A percentile compares a stretch with the other conserved stretches of the same genome.
Evolutionary conservation across 2,888 invertebrate genomes (phyloP).

Genomic region (Acanthococcus lagerstroemiae): DNA sequence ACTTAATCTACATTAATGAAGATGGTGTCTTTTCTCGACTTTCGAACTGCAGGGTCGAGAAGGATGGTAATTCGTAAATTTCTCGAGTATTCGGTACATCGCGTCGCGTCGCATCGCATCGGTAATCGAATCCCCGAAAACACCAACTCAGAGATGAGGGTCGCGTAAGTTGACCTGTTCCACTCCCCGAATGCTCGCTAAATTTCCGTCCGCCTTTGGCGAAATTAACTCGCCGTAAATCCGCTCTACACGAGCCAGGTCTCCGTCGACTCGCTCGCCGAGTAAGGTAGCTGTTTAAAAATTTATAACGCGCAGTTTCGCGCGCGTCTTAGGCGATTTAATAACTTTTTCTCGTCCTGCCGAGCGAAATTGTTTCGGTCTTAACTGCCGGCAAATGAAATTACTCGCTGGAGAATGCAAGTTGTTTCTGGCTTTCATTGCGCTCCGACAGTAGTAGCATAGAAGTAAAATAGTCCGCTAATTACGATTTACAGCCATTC

Average conservation of each 20-base stretch:
- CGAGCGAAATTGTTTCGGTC: neutral
- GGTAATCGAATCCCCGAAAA: no score
- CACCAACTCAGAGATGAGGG: no score
- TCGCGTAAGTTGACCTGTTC: no score
- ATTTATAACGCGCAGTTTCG: neutral
- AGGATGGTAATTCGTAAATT: no score
- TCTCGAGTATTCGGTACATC: no score
- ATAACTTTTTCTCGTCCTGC: neutral
- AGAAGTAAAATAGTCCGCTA: neutral
- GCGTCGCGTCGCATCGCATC: no score
- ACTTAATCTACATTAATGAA: no score
- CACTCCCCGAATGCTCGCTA: no score
- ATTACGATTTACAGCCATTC: neutral
- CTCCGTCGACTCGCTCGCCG: neutral
- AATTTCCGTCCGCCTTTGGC: no score
- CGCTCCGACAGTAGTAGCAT: neutral
- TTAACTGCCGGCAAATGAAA: neutral
- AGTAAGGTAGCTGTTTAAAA: neutral
- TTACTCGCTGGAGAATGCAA: neutral
- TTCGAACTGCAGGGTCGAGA: no score
- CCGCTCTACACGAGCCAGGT: neutral
- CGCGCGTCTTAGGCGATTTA: neutral
- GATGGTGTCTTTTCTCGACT: no score
- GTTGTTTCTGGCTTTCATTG: neutral
- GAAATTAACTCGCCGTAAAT: neutral